Evolutionary conservation across 2,888 invertebrate species (phyloP).

Genomic region (Pharmacophagus antenor): DNA sequence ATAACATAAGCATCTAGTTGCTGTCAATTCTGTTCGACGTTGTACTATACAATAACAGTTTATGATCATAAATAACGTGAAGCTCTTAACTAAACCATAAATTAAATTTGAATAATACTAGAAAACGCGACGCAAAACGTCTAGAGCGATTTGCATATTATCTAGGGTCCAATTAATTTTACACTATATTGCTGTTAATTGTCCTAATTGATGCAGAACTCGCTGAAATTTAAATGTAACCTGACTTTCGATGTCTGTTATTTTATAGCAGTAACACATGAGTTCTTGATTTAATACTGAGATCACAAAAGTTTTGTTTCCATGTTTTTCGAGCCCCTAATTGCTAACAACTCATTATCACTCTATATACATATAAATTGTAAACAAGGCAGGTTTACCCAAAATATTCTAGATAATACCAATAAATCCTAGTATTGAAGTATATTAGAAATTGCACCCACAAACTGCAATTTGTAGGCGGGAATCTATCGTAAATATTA

Average conservation of each 20-base stretch:
- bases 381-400: too few species aligned
- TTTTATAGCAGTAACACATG: background rate
- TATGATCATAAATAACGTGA: slow-evolving; percentile 4
- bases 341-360: too few species aligned
- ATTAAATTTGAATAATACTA: slow-evolving; percentile 15
- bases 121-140: slow-evolving; percentile 41
- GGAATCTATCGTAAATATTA: too few species aligned
- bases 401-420: too few species aligned
- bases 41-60: background rate
- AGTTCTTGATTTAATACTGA: too few species aligned
- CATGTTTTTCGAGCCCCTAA: too few species aligned
- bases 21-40: background rate
- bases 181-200: slow-evolving; percentile 65
- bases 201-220: slow-evolving; percentile 46
- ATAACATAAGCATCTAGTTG: background rate
- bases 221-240: slow-evolving; percentile 42
- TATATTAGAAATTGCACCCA: too few species aligned
- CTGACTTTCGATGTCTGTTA: background rate
- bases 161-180: slow-evolving; percentile 64
- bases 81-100: slow-evolving; percentile 6
- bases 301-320: background rate
- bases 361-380: too few species aligned
- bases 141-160: slow-evolving; percentile 61
- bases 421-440: too few species aligned
- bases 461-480: too few species aligned